Evolutionary conservation across 2,113 vertebrate species (phyloP), one percentile per base, ranked within the genome.

Genomic region (Monarcha castaneiventris): DNA sequence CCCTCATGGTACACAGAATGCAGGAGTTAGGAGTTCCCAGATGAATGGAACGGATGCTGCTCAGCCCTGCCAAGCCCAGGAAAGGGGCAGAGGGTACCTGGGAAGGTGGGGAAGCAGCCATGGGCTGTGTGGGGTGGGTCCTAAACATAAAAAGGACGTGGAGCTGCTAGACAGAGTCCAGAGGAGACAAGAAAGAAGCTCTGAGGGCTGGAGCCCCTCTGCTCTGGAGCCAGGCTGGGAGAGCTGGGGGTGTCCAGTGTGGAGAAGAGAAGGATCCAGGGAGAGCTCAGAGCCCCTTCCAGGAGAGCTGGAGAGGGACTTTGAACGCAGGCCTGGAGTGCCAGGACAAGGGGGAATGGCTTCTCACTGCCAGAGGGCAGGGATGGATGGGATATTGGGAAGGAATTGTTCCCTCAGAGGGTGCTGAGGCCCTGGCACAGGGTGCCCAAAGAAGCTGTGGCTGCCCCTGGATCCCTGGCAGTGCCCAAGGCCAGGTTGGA

Each of bases 301-400:
- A 54, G 39, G 39, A 59, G 46, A 68, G 54, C 78, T 61, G 69
- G 16, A 32, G 69, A 68, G 46, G n/a, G 62, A 54, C 39, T 76
- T 0, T 0, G 41, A 1, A 49, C n/a, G 23, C 2, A 11, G 41
- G 48, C 0, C 0, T 79, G 48, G 56, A 48, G 41, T 0, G n/a
- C 1, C 30, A 55, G 66, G 66, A 48, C 3, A 10, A 6, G 10
- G 9, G 39, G 41, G 13, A 66, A 54, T 46, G 44, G 23, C 19
- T 72, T 27, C 32, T 13, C 37, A 66, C 1, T 59, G 69, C 46
- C 78, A 82, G 4, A 49, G 58, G 41, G 35, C 25, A 72, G 75
- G n/a, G 30, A 0, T 21, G 0, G 52, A 25, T n/a, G 61, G 44
- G 39, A 54, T 3, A 17, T 1, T 52, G 69, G 54, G 52, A 1